A percentile compares a stretch with the other conserved stretches of the same genome.
These are phyloP conservation scores for Homarus gammarus DNA, from an alignment of 2,888 invertebrate species.

Conservation along the genomic window DNA sequence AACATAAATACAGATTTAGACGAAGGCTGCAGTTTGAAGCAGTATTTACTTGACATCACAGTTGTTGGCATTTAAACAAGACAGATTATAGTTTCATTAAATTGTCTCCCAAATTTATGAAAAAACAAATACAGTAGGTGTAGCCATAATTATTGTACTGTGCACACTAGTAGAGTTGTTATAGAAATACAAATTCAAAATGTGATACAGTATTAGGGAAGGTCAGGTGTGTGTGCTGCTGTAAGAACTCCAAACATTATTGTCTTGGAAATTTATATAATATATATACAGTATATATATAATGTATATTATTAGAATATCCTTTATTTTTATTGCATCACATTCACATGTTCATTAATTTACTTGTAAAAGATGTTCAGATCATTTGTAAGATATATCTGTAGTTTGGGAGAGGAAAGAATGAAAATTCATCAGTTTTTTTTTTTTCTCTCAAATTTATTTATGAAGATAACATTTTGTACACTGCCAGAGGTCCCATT, in stretches of 20 bases:
- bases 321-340: conserved; percentile 31
- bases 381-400: neutral
- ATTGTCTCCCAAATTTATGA: no score
- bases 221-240: neutral
- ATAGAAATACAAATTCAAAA: neutral
- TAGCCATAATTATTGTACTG: neutral
- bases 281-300: conserved; percentile 53
- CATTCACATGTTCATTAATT: conserved; percentile 13
- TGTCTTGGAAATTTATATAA: neutral
- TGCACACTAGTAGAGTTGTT: neutral
- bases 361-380: conserved; percentile 13
- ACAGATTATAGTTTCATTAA: no score
- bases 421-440: conserved; percentile 6
- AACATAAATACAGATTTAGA: neutral
- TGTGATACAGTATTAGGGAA: neutral
- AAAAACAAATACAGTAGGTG: no score
- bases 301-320: no score
- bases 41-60: neutral
- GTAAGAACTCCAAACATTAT: conserved; percentile 21
- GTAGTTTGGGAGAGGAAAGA: conserved; percentile 6
- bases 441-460: conserved; percentile 8
- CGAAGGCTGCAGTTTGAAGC: neutral
- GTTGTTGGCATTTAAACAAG: neutral
- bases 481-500: conserved; percentile 38
- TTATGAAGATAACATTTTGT: conserved; percentile 17